phyloP scores from a whole-genome alignment of 1,140 invertebrate genomes.

The Pygmarrhopalites habei region DNA sequence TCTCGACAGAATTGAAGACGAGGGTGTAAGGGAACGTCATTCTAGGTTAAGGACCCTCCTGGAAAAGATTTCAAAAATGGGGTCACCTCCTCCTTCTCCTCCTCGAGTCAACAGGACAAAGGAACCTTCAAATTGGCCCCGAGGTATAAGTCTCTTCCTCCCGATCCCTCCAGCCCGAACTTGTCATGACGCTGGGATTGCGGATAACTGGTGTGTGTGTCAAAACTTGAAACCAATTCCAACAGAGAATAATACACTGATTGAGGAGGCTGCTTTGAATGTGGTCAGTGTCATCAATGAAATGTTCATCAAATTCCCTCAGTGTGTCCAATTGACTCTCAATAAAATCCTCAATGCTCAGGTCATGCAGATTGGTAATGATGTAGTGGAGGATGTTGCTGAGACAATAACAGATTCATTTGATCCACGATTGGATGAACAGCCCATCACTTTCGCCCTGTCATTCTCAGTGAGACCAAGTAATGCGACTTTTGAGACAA shows the following conservation, averaged over 20 bases:
- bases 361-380: neutral
- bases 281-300: conserved; percentile 57
- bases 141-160: conserved; percentile 19
- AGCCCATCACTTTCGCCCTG: neutral
- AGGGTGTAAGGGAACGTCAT: neutral
- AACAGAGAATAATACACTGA: neutral
- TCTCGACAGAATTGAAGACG: conserved; percentile 40
- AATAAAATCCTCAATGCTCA: conserved; percentile 43
- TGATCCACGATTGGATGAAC: neutral
- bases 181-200: conserved; percentile 63
- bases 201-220: conserved; percentile 19
- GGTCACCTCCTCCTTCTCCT: too few relatives aligned
- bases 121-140: conserved; percentile 13
- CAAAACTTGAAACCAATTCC: neutral
- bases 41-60: too few relatives aligned
- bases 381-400: neutral
- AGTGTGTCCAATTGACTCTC: conserved; percentile 53
- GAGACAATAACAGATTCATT: neutral
- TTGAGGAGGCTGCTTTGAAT: neutral
- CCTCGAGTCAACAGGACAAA: too few relatives aligned
- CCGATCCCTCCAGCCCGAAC: neutral
- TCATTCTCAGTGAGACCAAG: neutral
- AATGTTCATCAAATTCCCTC: conserved; percentile 45
- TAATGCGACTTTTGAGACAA: conserved; percentile 5
- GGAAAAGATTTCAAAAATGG: too few relatives aligned